Base-by-base conservation (phyloP, 2,888 invertebrate species). In the Acutogordius australiensis region DNA sequence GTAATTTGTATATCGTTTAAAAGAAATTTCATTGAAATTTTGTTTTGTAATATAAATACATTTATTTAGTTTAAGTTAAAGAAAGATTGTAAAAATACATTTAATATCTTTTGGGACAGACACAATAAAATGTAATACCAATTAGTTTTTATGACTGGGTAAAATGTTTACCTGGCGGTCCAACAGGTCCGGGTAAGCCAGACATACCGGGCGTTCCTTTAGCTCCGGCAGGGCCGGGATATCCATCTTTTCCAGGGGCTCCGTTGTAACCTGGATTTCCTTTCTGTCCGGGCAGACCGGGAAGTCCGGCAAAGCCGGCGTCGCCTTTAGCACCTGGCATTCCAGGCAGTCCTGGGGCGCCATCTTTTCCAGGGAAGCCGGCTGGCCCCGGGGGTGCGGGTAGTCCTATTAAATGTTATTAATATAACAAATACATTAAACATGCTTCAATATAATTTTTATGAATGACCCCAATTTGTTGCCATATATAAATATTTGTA, bases 181-280 rank as follows among this genome's bases (percentile, higher is more conserved):
- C 63, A 51, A 60, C 61, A 27, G 45, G 4, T 13, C 63, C 63
- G 1, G 61, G 61, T 45, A 29, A 28, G 13, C 66, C 59, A 67
- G 66, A 45, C 67, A 68, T 26, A 60, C 60, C 21, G 65, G 64
- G 60, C 66, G 23, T 28, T 21, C 61, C 61, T 28, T 61, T 60
- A n/a, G 21, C 8, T 63, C 63, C 63, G 18, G 30, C 59, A 37
- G 64, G 62, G 61, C 83, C 83, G 26, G 80, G 80, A 1, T 68
- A 67, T 63, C 84, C 84, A 28, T 79, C 78, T 21, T 76, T 70
- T 61, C 64, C 67, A 60, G 28, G 67, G 59, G 68, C 67, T 29
- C 67, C 68, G 27, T 68, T 60, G 2, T 73, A 70, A 61, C 77
- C 77, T 56, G 65, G 62, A 57, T 70, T 65, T 45, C 81, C 81